A percentile compares a stretch with the other conserved stretches of the same genome.
Conservation (phyloP, 2,888 invertebrate species). For the Orchesella flavescens region DNA sequence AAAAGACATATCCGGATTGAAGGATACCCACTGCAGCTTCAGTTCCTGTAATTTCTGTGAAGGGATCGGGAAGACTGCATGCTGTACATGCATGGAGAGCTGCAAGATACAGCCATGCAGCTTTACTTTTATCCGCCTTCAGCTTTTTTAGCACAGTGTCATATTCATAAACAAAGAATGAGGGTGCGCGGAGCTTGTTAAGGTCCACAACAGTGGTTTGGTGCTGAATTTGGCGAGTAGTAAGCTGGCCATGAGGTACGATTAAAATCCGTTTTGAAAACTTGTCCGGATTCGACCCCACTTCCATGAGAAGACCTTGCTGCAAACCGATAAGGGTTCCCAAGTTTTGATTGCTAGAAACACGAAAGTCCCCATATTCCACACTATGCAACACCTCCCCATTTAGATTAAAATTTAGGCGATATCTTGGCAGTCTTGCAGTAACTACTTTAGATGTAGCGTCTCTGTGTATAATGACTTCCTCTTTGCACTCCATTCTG, state of each 20-base stretch:
- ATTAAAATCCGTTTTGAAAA: conserved; percentile 26
- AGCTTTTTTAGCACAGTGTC: conserved; percentile 28
- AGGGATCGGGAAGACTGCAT: conserved; percentile 56
- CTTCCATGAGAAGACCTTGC: conserved; percentile 23
- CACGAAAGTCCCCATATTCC: conserved; percentile 23
- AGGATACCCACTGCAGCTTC: conserved; percentile 52
- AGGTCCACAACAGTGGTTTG: conserved; percentile 4
- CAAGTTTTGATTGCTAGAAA: conserved; percentile 13
- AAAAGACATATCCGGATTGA: conserved; percentile 51
- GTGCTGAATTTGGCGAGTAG: neutral
- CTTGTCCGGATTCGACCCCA: conserved; percentile 21
- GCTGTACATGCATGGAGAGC: conserved; percentile 56
- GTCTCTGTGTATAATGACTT: conserved; percentile 25
- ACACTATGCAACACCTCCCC: conserved; percentile 1
- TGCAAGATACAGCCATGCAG: conserved; percentile 60
- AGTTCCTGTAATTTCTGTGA: conserved; percentile 56
- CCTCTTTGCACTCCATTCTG: conserved; percentile 12
- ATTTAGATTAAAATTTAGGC: conserved; percentile 6
- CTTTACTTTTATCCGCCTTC: conserved; percentile 27
- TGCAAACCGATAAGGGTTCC: conserved; percentile 31
- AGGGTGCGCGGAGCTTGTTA: neutral
- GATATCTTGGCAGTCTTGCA: conserved; percentile 27
- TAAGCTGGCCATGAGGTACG: conserved; percentile 26
- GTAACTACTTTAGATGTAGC: neutral
- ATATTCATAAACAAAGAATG: conserved; percentile 39